Percentiles rank a stretch among this genome's conserved stretches.
These are phyloP conservation scores for Battus philenor DNA, from an alignment of 1,140 invertebrate species.

Conservation along the genomic window DNA sequence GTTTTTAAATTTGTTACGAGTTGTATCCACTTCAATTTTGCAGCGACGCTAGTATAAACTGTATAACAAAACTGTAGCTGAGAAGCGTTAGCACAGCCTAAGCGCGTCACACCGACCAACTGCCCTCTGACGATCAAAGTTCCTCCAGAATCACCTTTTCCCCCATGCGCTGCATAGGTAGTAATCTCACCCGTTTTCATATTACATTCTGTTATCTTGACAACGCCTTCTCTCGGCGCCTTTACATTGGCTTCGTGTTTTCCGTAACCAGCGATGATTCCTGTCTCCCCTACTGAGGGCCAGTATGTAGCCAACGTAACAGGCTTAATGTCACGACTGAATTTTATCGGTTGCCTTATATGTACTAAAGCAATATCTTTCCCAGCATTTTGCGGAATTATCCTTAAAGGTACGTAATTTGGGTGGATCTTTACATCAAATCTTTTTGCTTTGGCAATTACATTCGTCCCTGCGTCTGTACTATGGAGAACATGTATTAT, in stretches of 20 bases:
- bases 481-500: neutral
- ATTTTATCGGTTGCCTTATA: slow-evolving; percentile 10
- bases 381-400: neutral
- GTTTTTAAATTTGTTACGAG: slow-evolving; percentile 4
- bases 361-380: slow-evolving; percentile 25
- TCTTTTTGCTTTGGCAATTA: neutral
- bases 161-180: slow-evolving; percentile 16
- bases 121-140: slow-evolving; percentile 13
- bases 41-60: slow-evolving; percentile 16
- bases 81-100: slow-evolving; percentile 15
- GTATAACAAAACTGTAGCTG: slow-evolving; percentile 16
- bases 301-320: slow-evolving; percentile 12
- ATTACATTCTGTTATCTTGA: slow-evolving; percentile 16
- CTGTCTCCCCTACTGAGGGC: slow-evolving; percentile 11
- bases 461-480: neutral
- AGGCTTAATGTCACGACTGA: slow-evolving; percentile 15
- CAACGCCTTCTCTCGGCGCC: slow-evolving; percentile 17
- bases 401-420: neutral
- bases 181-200: neutral
- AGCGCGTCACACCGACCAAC: slow-evolving; percentile 18
- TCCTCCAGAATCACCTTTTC: slow-evolving; percentile 24
- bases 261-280: slow-evolving; percentile 24
- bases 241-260: slow-evolving; percentile 6
- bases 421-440: neutral
- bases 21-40: slow-evolving; percentile 21